Conservation (phyloP, 2,888 invertebrate species). For the Platycheirus rosarum region DNA sequence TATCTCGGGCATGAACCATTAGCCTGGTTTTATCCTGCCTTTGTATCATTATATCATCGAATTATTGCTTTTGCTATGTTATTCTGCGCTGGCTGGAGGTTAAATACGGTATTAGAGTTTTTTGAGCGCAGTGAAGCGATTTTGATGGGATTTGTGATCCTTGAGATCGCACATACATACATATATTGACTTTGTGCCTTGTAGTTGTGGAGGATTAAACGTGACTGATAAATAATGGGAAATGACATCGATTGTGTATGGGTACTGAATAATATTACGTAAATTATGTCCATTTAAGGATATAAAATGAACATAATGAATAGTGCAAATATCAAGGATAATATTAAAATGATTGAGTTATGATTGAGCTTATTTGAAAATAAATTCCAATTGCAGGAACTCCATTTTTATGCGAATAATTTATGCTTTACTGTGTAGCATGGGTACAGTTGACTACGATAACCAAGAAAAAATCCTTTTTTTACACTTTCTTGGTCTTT, state of each 20-base stretch:
- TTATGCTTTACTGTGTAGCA: too few relatives aligned
- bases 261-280: not conserved
- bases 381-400: too few relatives aligned
- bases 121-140: slow-evolving; percentile 19
- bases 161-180: slow-evolving; percentile 8
- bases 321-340: not conserved
- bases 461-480: too few relatives aligned
- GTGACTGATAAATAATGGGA: not conserved
- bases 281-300: not conserved
- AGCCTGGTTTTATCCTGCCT: slow-evolving; percentile 26
- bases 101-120: slow-evolving; percentile 5
- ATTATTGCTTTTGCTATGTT: slow-evolving; percentile 9
- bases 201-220: not conserved
- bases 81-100: not conserved
- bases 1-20: slow-evolving; percentile 48
- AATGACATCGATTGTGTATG: not conserved
- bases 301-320: not conserved
- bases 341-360: not conserved
- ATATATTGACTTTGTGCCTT: not conserved
- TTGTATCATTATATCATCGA: slow-evolving; percentile 27
- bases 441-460: too few relatives aligned
- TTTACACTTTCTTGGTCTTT: too few relatives aligned
- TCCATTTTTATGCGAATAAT: too few relatives aligned
- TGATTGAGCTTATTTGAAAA: not conserved
- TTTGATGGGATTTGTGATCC: slow-evolving; percentile 38